Conservation (phyloP, 1,140 invertebrate species). For the Sycobia sp. region DNA sequence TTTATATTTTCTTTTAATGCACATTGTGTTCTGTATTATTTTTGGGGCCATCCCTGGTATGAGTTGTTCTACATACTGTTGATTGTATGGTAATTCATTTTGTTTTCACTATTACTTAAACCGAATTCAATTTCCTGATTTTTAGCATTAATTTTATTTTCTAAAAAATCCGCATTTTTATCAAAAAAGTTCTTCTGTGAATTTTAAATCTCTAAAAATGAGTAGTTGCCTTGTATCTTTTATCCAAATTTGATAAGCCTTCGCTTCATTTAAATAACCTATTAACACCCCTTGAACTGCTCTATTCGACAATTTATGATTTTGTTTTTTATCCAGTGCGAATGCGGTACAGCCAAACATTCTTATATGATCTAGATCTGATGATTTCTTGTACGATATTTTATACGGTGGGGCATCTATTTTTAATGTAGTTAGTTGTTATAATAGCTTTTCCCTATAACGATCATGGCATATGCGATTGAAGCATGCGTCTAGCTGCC, state of each 20-base stretch:
- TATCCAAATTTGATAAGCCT: slow-evolving; percentile 44
- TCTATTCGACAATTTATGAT: background rate
- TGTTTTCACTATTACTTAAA: background rate
- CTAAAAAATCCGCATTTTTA: background rate
- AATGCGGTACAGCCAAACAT: slow-evolving; percentile 8
- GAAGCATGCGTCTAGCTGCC: slow-evolving; percentile 37
- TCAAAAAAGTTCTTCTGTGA: background rate
- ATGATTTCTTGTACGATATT: slow-evolving; percentile 29
- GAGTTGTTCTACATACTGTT: too few relatives aligned
- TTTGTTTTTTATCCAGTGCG: background rate
- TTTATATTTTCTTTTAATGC: background rate
- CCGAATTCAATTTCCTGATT: too few relatives aligned
- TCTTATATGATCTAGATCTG: background rate
- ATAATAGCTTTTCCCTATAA: slow-evolving; percentile 30
- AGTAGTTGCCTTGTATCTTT: slow-evolving; percentile 37
- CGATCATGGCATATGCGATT: background rate
- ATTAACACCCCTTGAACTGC: slow-evolving; percentile 34
- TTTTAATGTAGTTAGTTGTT: slow-evolving; percentile 22
- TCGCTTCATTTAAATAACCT: slow-evolving; percentile 42
- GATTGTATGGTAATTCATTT: background rate
- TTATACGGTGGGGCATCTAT: slow-evolving; percentile 34
- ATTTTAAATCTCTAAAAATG: slow-evolving; percentile 40
- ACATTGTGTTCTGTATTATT: too few relatives aligned
- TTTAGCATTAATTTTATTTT: background rate
- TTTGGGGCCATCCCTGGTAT: too few relatives aligned